These are phyloP conservation scores for Heteractis magnifica DNA, from an alignment of 92 coral and sea anemone genomes.

Conservation along the genomic window DNA sequence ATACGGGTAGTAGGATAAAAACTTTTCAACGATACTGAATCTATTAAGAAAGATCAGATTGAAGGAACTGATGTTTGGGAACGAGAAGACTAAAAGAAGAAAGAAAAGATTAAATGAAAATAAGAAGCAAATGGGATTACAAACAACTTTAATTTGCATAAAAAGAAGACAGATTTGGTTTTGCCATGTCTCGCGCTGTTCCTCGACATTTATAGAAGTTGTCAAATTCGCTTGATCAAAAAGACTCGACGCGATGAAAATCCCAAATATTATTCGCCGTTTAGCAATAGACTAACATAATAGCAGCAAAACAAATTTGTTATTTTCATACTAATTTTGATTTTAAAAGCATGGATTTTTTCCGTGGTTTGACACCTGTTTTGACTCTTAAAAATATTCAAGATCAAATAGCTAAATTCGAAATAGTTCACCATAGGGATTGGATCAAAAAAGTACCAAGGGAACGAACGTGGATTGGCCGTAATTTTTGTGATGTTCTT, in stretches of 20 bases:
- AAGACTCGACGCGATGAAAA: not conserved
- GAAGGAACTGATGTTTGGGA: not conserved
- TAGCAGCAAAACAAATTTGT: not conserved
- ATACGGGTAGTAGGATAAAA: not conserved
- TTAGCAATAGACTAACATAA: not conserved
- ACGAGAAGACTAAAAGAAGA: not conserved
- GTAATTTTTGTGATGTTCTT: not conserved
- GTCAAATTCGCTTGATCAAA: constrained; percentile 10
- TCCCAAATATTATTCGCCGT: not conserved
- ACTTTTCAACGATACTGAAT: not conserved
- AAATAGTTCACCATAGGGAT: not conserved
- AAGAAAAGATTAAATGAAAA: constrained; percentile 7
- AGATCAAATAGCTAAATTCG: not conserved
- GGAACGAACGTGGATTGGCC: not conserved
- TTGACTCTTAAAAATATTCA: not conserved
- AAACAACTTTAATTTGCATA: constrained; percentile 36
- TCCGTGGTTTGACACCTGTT: not conserved
- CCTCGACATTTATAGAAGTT: constrained; percentile 18
- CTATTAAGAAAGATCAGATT: constrained; percentile 5
- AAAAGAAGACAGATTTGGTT: constrained; percentile 31
- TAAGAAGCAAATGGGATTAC: constrained; percentile 2
- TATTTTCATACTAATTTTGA: not conserved
- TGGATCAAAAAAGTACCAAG: not conserved
- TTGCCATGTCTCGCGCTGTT: constrained; percentile 32
- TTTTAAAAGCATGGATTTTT: not conserved